A percentile compares a stretch with the other conserved stretches of the same genome.
Evolutionary conservation across 2,888 invertebrate species (phyloP).

Genomic region (Aricia artaxerxes): DNA sequence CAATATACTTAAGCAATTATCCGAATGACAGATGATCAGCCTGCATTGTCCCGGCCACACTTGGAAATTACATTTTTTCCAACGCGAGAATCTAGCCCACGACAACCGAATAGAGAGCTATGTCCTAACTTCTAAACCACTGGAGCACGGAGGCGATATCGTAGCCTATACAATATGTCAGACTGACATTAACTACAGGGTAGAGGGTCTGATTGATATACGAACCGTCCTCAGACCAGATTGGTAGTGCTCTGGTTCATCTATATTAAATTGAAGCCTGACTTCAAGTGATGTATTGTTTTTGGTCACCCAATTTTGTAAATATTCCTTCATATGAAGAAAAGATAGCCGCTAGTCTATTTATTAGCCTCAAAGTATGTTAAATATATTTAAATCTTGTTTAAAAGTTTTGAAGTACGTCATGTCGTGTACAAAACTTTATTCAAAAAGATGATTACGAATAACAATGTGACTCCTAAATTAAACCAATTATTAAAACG

Average conservation of each 20-base stretch:
- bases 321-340: neutral
- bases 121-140: no score
- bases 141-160: no score
- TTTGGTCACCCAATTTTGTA: neutral
- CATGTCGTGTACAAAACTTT: neutral
- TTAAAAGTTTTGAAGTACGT: no score
- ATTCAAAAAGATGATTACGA: neutral
- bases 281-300: neutral
- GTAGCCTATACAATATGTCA: no score
- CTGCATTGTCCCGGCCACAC: no score
- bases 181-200: neutral
- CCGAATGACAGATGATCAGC: no score
- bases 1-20: no score
- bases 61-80: no score
- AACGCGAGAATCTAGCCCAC: no score
- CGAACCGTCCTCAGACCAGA: neutral
- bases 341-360: neutral
- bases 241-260: neutral
- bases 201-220: neutral
- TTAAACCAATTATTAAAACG: neutral
- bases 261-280: neutral
- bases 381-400: no score
- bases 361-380: no score
- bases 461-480: constrained; percentile 2
- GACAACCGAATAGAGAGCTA: no score